phyloP scores from a whole-genome alignment of 2,888 invertebrate species.

The Diloba caeruleocephala region DNA sequence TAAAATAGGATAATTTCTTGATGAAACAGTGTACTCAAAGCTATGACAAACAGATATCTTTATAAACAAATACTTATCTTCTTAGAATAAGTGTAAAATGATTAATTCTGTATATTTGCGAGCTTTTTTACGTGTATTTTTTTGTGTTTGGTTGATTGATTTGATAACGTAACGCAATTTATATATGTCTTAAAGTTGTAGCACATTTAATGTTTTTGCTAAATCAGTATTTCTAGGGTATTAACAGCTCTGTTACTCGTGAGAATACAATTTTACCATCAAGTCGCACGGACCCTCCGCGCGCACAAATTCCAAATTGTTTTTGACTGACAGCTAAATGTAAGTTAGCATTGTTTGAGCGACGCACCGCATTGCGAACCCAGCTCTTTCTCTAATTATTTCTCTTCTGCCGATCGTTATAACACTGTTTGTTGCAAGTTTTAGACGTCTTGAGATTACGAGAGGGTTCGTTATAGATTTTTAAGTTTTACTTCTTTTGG shows the following conservation, averaged over 20 bases:
- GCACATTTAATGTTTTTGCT: neutral
- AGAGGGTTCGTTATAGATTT: conserved; percentile 1
- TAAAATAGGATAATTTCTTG: neutral
- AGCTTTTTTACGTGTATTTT: neutral
- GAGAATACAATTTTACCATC: conserved; percentile 68
- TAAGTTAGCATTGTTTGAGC: conserved; percentile 88
- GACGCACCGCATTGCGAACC: conserved; percentile 81
- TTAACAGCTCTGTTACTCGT: conserved; percentile 72
- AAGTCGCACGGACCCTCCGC: conserved; percentile 80
- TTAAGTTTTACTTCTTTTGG: too few relatives aligned
- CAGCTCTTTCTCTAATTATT: conserved; percentile 86
- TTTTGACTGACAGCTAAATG: conserved; percentile 90
- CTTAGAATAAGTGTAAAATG: neutral
- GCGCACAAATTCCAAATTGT: conserved; percentile 89
- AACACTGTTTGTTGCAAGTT: conserved; percentile 48
- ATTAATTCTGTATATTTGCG: neutral
- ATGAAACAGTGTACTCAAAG: neutral
- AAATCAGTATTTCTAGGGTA: conserved; percentile 2
- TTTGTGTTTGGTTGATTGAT: neutral
- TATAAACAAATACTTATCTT: neutral
- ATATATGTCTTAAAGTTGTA: too few relatives aligned
- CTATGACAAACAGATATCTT: neutral
- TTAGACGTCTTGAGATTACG: conserved; percentile 46
- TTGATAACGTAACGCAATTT: neutral
- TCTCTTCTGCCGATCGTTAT: conserved; percentile 60